phyloP scores from a whole-genome alignment of 2,113 vertebrate species.

The Odocoileus hemionus region DNA sequence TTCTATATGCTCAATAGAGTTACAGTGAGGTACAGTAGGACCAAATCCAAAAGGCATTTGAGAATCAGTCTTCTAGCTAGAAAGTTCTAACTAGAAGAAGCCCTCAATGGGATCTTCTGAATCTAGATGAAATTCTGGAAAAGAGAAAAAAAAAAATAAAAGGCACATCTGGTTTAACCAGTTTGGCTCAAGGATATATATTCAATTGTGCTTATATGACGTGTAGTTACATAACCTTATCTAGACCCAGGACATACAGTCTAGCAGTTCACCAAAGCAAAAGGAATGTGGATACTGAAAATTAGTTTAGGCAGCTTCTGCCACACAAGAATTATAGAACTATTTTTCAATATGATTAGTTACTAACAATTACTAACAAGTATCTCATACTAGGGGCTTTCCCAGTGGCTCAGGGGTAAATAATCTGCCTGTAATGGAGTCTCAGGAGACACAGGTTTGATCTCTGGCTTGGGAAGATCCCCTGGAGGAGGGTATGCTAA shows the following conservation, averaged over 20 bases:
- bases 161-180: background rate
- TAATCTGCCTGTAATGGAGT: background rate
- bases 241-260: background rate
- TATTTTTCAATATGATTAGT: background rate
- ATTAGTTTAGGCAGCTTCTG: background rate
- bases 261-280: background rate
- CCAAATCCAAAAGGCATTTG: background rate
- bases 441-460: background rate
- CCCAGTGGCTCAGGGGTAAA: background rate
- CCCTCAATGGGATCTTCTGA: background rate
- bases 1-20: background rate
- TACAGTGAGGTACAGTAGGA: background rate
- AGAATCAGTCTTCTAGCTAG: background rate
- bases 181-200: background rate
- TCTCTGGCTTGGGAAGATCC: background rate
- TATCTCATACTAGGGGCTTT: background rate
- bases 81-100: background rate
- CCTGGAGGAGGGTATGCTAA: background rate
- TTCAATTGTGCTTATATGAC: background rate
- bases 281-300: background rate
- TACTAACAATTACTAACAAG: background rate
- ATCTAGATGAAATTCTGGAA: background rate
- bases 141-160: background rate
- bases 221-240: background rate
- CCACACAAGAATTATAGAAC: background rate